A percentile compares a stretch with the other conserved stretches of the same genome.
Evolutionary conservation across 2,113 vertebrate genomes (phyloP).

Genomic region (Butorides virescens): DNA sequence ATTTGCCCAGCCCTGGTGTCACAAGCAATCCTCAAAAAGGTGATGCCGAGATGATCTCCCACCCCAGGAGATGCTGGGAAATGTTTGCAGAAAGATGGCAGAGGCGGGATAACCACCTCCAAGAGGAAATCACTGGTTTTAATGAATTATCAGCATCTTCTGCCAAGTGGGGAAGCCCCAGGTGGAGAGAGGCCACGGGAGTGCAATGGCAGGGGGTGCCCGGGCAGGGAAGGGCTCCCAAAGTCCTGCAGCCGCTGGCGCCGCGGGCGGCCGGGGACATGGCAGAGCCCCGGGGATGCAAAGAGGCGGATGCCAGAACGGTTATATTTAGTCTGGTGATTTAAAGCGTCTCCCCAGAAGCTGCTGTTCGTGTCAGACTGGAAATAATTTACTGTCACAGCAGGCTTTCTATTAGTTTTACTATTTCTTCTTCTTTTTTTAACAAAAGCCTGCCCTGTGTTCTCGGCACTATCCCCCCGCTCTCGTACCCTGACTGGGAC

Average conservation of each 20-base stretch:
- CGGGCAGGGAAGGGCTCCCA: background rate
- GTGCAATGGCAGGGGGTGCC: background rate
- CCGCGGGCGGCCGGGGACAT: background rate
- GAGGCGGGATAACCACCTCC: background rate
- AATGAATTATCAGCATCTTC: background rate
- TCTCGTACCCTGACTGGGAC: background rate
- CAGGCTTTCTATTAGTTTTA: background rate
- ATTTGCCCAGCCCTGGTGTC: too few species aligned
- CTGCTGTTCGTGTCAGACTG: background rate
- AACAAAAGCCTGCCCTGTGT: too few species aligned
- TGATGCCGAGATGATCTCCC: background rate
- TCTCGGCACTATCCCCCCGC: background rate
- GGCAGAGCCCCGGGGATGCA: background rate
- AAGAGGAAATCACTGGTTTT: background rate
- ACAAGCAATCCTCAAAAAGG: background rate
- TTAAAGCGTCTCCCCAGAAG: background rate
- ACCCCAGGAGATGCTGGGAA: background rate
- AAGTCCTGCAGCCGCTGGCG: background rate
- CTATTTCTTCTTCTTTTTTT: background rate
- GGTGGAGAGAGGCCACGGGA: background rate
- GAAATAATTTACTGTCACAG: background rate
- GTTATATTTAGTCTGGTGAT: background rate
- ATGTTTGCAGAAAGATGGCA: background rate
- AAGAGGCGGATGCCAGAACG: background rate
- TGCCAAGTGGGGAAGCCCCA: background rate